A percentile compares a stretch with the other conserved stretches of the same genome.
These are phyloP conservation scores for Altica lythri DNA, from an alignment of 2,888 invertebrate genomes.

Conservation along the genomic window DNA sequence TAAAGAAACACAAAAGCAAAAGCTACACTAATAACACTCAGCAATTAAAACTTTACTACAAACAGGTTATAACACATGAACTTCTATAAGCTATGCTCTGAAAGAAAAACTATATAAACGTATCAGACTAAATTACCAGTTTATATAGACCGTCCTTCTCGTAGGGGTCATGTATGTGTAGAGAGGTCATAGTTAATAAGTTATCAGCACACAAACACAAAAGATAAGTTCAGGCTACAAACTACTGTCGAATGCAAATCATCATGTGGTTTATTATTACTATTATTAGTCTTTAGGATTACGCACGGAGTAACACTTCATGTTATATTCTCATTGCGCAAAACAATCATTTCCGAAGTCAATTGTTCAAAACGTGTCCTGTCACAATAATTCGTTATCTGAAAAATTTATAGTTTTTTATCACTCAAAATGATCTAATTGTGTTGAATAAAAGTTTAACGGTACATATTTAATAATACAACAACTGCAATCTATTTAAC, in stretches of 20 bases:
- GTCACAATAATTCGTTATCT: not conserved
- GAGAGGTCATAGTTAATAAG: conserved; percentile 47
- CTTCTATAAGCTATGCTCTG: no score
- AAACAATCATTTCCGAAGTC: conserved; percentile 2
- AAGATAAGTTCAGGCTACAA: conserved; percentile 46
- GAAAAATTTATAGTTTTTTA: not conserved
- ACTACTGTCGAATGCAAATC: conserved; percentile 34
- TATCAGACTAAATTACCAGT: conserved; percentile 40
- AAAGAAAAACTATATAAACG: no score
- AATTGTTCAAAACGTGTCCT: conserved; percentile 2
- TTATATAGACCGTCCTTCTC: conserved; percentile 44
- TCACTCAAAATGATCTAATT: no score
- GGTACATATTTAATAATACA: no score
- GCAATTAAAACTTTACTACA: conserved; percentile 17
- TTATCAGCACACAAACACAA: conserved; percentile 46
- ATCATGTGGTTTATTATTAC: conserved; percentile 41
- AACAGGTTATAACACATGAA: no score
- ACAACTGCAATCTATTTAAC: no score
- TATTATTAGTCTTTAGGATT: no score
- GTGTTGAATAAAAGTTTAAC: no score
- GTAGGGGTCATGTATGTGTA: conserved; percentile 48
- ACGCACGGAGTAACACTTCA: conserved; percentile 20
- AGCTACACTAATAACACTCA: conserved; percentile 15
- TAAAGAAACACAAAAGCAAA: conserved; percentile 15
- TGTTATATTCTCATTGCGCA: conserved; percentile 12